Percentiles rank a stretch among this genome's conserved stretches.
Conservation (phyloP, 2,113 vertebrate species). For the Platichthys stellatus region DNA sequence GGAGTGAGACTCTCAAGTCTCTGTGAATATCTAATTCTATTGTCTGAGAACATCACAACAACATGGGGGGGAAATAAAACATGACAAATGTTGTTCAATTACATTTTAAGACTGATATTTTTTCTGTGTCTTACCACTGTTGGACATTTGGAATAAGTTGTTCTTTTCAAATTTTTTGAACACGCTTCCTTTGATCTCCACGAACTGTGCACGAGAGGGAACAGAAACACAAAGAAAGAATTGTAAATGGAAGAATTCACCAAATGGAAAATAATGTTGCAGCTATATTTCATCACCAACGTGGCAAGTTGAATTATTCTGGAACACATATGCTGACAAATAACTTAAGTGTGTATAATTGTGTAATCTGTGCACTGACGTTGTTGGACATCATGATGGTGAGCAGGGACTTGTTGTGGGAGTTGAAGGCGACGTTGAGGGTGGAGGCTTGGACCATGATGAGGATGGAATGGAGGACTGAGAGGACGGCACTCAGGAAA, state of each 20-base stretch:
- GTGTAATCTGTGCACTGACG: conserved; percentile 80
- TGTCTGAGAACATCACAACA: not conserved
- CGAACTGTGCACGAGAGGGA: conserved; percentile 86
- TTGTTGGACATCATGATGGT: conserved; percentile 99
- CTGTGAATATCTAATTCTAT: not conserved
- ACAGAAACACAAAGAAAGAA: conserved; percentile 49
- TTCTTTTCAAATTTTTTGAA: conserved; percentile 99
- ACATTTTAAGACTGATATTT: not conserved
- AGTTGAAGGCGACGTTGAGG: conserved; percentile 98
- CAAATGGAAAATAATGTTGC: conserved; percentile 23
- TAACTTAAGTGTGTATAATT: not conserved
- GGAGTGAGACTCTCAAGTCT: not conserved
- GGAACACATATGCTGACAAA: not conserved
- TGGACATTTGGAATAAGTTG: conserved; percentile 99
- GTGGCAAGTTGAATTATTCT: not conserved
- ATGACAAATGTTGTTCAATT: not conserved
- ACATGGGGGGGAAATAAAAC: not conserved
- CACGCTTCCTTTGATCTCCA: conserved; percentile 99
- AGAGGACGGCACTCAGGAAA: conserved; percentile 83
- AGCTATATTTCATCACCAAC: conserved; percentile 28
- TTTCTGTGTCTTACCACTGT: conserved; percentile 88
- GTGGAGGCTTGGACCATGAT: conserved; percentile 99
- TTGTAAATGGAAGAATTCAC: not conserved
- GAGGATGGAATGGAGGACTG: conserved; percentile 96
- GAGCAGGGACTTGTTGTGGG: conserved; percentile 98